Base-by-base conservation (phyloP, 2,797 vertebrate genomes). In the Pachyuromys duprasi region DNA sequence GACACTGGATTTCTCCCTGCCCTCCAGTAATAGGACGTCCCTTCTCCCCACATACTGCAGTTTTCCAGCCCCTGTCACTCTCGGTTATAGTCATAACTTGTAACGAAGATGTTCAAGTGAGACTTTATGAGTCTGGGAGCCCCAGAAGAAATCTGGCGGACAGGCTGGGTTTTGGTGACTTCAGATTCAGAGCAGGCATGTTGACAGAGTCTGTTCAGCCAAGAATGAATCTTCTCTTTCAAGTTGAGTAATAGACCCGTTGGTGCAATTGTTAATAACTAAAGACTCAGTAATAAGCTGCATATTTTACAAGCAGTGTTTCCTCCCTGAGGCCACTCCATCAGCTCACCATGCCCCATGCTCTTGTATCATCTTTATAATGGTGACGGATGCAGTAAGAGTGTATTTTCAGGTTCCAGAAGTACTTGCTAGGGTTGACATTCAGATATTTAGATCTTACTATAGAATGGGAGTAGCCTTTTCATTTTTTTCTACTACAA, bases 21-120 rank as follows among this genome's bases (percentile, higher is more conserved):
- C 39, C 70, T 42, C 2, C 67, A 28, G 67, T 84, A 33, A 69
- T 81, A 49, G 76, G 2, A 28, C 75, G 42, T 84, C 94, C 96
- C 78, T 92, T 39, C 69, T 65, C 12, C 28, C 33, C 65, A 14
- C 5, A 33, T 78, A 6, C 6, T 14, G 24, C 2, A 18, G 17
- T 12, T n/a, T 39, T 80, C 8, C n/a, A 42, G 20, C 67, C 63
- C 96, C 91, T 94, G 94, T 95, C 92, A 79, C n/a, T 53, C 89
- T 69, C 39, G 67, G 5, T 57, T 65, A 63, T 7, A 53, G n/a
- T 86, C 81, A 39, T 49, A 24, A 24, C 60, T 88, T 70, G 49
- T 28, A 83, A 92, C 8, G 82, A 82, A 95, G 87, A 90, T 60
- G n/a, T 69, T 70, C 78, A 87, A 42, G 20, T 28, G 65, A 65